Evolutionary conservation across 2,888 invertebrate genomes (phyloP).

Genomic region (Biston stratarius): DNA sequence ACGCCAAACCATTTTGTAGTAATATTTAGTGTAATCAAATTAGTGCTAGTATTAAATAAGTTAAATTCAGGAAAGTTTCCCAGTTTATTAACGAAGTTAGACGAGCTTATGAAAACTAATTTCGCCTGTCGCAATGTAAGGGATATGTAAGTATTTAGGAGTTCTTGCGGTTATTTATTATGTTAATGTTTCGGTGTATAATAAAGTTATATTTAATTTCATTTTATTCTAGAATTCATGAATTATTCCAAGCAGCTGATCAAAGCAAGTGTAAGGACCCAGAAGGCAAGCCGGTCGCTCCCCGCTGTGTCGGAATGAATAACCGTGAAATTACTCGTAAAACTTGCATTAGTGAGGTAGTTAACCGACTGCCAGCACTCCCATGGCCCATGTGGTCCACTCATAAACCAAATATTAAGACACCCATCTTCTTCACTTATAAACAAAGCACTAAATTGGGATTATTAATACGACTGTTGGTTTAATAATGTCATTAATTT

Average conservation of each 20-base stretch:
- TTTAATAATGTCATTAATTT: conserved; percentile 56
- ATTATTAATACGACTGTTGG: conserved; percentile 67
- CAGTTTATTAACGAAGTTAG: no score
- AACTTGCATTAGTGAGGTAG: conserved; percentile 78
- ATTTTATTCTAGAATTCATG: not conserved
- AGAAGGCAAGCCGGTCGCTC: conserved; percentile 39
- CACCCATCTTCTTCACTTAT: conserved; percentile 61
- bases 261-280: conserved; percentile 13
- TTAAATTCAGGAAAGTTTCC: no score
- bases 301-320: conserved; percentile 73
- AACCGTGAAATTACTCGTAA: conserved; percentile 84
- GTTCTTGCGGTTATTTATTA: no score
- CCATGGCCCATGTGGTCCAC: conserved; percentile 75
- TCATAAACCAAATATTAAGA: conserved; percentile 71
- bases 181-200: no score
- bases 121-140: no score
- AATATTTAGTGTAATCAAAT: no score
- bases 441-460: conserved; percentile 69
- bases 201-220: not conserved
- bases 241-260: conserved; percentile 15
- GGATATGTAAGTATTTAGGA: no score
- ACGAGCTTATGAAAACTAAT: no score
- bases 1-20: no score
- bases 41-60: no score
- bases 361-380: conserved; percentile 61